phyloP scores from a whole-genome alignment of 2,797 vertebrate genomes.

The Eulemur albifrons region DNA sequence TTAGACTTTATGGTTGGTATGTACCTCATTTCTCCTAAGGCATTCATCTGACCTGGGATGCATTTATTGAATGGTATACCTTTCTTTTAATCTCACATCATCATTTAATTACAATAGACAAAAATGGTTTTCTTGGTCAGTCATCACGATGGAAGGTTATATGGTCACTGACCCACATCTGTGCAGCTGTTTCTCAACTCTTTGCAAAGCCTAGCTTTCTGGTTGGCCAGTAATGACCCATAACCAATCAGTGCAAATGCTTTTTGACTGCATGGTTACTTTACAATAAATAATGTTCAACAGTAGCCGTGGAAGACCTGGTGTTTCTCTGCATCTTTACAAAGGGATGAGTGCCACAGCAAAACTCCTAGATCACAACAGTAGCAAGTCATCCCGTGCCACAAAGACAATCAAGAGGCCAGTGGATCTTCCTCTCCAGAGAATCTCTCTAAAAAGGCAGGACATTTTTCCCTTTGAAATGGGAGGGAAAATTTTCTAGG shows the following conservation, averaged over 20 bases:
- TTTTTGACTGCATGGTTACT: slow-evolving; percentile 29
- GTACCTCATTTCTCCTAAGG: neutral
- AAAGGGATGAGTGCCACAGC: neutral
- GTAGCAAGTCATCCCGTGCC: neutral
- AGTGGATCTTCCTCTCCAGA: neutral
- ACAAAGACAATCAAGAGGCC: neutral
- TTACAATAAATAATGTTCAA: slow-evolving; percentile 7
- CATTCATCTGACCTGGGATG: neutral
- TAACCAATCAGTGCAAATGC: neutral
- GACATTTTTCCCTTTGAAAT: neutral
- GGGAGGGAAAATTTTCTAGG: neutral
- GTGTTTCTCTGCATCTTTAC: neutral
- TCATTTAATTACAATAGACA: slow-evolving; percentile 47
- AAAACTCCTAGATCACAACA: neutral
- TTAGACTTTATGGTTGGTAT: neutral
- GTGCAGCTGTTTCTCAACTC: neutral
- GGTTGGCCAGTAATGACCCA: neutral
- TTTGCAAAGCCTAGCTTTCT: neutral
- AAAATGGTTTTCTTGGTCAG: slow-evolving; percentile 9
- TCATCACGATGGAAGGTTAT: neutral
- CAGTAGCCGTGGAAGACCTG: neutral
- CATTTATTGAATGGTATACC: slow-evolving; percentile 20
- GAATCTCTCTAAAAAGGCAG: neutral
- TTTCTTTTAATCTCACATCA: slow-evolving; percentile 44
- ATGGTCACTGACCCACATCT: slow-evolving; percentile 13